Conservation (phyloP, 2,113 vertebrate species). For the Sclerurus mexicanus region DNA sequence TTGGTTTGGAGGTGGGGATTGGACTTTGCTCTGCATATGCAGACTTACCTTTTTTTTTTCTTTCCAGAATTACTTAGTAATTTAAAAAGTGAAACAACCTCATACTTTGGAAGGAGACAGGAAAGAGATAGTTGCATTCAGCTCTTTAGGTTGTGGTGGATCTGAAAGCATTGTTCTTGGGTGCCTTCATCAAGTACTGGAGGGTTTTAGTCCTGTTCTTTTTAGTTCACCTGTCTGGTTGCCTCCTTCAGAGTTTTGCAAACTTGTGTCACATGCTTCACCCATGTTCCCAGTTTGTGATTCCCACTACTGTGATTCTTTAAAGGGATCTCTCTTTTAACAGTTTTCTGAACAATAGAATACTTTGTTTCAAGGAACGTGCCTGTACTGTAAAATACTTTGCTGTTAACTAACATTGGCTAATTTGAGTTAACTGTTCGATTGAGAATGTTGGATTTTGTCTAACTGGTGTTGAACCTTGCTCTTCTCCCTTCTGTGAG, state of each 20-base stretch:
- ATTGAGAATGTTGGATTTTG: background rate
- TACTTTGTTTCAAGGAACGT: background rate
- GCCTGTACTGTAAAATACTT: background rate
- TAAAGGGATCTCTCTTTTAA: background rate
- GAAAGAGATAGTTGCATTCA: background rate
- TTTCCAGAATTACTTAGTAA: background rate
- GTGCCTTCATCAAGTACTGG: background rate
- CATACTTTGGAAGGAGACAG: background rate
- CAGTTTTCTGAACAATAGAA: background rate
- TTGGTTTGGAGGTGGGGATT: background rate
- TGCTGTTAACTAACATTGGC: fast-evolving
- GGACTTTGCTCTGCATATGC: background rate
- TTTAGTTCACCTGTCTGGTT: background rate
- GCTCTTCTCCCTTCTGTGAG: background rate
- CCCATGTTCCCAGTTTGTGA: background rate
- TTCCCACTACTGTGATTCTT: background rate
- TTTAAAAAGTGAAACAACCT: background rate
- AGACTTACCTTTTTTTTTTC: fast-evolving
- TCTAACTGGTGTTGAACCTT: background rate
- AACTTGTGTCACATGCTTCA: fast-evolving
- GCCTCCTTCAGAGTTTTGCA: background rate
- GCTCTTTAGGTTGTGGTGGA: background rate
- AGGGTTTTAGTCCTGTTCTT: background rate
- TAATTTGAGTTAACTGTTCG: background rate
- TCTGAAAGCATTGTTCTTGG: background rate